Base-by-base conservation (phyloP, 2,888 invertebrate genomes). In the Ceriagrion tenellum region DNA sequence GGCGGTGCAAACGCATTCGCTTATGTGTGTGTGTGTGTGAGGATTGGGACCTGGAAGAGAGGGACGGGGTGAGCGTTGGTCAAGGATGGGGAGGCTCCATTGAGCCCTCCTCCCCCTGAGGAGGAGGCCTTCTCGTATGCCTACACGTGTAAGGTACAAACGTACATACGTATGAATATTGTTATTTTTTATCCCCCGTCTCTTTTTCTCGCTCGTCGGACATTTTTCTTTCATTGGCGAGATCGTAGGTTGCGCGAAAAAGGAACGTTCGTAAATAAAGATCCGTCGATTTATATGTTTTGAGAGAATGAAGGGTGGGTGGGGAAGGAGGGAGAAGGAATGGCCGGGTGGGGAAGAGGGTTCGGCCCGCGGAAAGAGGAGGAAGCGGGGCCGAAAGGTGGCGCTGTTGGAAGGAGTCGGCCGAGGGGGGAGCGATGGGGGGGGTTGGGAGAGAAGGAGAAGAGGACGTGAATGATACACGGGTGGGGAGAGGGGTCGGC, bases 161-260 rank as follows among this genome's bases (percentile, higher is more conserved):
- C n/a, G n/a, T 69, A 23, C 20, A 26, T 69, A 13, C n/a, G 69
- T 81, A 35, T 81, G 30, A 35, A 81, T 81, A 81, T 93, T 74
- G 16, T 69, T 63, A n/a, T n/a, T 74, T 93, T 47, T 74, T 74
- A 23, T 40, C n/a, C 40, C 35, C 16, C 13, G 6, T 12, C 18
- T 40, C 26, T 93, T 40, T 63, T 35, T n/a, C 69, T 59, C 91
- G 63, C 30, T 81, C 81, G 91, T 23, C 26, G 93, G n/a, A 63
- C 93, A 93, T 93, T 93, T 93, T 93, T 93, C 93, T 93, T 93
- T 93, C 93, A 93, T 93, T 93, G 93, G 69, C 93, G 93, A 63
- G 63, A 63, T 63, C 63, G 40, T 59, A 59, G 59, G 55, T 35
- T 91, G 93, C 30, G 93, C 93, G 59, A 47, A 93, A 59, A 81